Percentiles rank a stretch among this genome's conserved stretches.
Evolutionary conservation across 2,113 vertebrate genomes (phyloP).

Genomic region (Trematocara variabile): DNA sequence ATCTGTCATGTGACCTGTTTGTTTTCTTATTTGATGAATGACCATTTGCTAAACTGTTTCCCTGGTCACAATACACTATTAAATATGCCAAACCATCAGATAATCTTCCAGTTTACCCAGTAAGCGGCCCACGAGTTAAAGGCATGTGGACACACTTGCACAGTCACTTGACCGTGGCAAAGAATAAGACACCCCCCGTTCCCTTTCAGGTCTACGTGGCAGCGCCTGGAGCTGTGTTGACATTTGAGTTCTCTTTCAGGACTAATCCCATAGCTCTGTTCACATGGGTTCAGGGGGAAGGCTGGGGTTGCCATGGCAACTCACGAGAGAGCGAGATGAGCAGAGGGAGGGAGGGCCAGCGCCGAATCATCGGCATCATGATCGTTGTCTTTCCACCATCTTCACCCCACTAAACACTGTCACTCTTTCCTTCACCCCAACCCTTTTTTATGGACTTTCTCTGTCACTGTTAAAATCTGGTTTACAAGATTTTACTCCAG

Average conservation of each 20-base stretch:
- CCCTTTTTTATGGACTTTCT: neutral
- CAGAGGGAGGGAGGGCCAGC: conserved; percentile 21
- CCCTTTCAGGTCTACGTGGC: conserved; percentile 59
- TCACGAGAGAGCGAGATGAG: conserved; percentile 40
- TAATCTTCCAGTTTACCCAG: neutral
- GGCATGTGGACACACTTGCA: conserved; percentile 7
- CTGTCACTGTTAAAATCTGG: neutral
- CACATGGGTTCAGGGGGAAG: conserved; percentile 66
- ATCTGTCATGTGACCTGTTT: neutral
- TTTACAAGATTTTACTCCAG: neutral
- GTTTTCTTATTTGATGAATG: neutral
- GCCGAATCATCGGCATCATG: conserved; percentile 34
- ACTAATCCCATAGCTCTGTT: conserved; percentile 70
- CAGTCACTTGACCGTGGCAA: neutral
- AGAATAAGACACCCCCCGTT: conserved; percentile 22
- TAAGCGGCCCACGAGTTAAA: neutral
- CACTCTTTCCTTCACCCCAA: neutral
- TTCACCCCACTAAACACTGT: neutral
- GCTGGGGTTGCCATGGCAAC: conserved; percentile 69
- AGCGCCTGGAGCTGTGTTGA: conserved; percentile 60
- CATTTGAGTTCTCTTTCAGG: conserved; percentile 68
- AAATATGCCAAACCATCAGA: neutral
- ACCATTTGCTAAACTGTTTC: neutral
- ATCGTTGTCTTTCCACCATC: conserved; percentile 22
- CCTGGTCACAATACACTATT: neutral